These are phyloP conservation scores for Galeruca laticollis DNA, from an alignment of 2,888 invertebrate species.

Conservation along the genomic window DNA sequence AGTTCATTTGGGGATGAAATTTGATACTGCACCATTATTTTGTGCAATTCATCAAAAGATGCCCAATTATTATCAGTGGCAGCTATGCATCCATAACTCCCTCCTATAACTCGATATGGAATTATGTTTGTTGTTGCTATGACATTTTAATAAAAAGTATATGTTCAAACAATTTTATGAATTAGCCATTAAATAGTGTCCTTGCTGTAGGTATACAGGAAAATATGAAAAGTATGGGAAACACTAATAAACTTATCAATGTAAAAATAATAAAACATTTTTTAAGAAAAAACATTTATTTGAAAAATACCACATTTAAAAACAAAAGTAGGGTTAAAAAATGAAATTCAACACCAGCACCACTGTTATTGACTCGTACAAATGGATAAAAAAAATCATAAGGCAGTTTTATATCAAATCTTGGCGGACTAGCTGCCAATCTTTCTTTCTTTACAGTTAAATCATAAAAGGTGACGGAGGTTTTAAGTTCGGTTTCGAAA, in stretches of 20 bases:
- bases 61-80: no score
- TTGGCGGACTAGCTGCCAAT: slow-evolving; percentile 70
- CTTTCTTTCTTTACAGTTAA: slow-evolving; percentile 66
- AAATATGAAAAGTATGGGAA: no score
- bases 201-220: no score
- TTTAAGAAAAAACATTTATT: slow-evolving; percentile 14
- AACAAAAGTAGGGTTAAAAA: slow-evolving; percentile 9
- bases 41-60: no score
- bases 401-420: slow-evolving; percentile 70
- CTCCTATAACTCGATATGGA: no score
- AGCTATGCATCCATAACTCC: no score
- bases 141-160: no score
- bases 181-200: no score
- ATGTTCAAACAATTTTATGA: no score
- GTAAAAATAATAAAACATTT: neutral
- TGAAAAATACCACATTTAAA: slow-evolving; percentile 19
- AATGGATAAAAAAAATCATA: slow-evolving; percentile 77
- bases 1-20: no score
- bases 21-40: no score
- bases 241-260: neutral
- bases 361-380: slow-evolving; percentile 57
- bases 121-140: no score
- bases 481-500: slow-evolving; percentile 51
- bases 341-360: neutral
- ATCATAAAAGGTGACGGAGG: slow-evolving; percentile 65